Evolutionary conservation across 1,140 invertebrate species (phyloP), one percentile per base, ranked within the genome.

Genomic region (Laupala kohalensis): DNA sequence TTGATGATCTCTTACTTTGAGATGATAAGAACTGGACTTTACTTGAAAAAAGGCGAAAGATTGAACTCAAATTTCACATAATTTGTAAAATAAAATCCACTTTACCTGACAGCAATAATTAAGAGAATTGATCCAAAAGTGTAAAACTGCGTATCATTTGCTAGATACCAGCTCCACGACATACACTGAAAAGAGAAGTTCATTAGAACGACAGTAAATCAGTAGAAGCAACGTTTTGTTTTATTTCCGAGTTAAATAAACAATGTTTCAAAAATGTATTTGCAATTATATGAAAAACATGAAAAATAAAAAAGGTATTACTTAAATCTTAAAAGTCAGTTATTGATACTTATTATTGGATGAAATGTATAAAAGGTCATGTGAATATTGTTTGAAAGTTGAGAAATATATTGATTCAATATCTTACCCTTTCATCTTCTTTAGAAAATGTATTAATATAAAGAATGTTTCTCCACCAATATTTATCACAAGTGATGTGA

Each of bases 381-480:
- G 19, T 53, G 37, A 53, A 53, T 53, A 13, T 1, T 53, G 19
- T 53, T 53, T 53, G 9, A 2, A 4, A 13, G 19, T n/a, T 4
- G 19, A 53, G 37, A 0, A 13, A 53, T 53, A 13, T 53, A 53
- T 53, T 13, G 19, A 13, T 53, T 53, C 9, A 9, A 53, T 19
- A 53, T 72, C 74, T 63, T 80, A 83, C 82, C 81, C 86, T 81
- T 28, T 84, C 80, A 0, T 81, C 76, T 73, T 80, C 80, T 23
- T 78, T 75, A 71, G 81, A 88, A 0, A 88, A 76, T 78, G 86
- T 88, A 76, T 87, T 86, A 66, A 88, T 86, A 74, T 86, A 88
- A 19, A 88, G 77, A 4, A 88, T 30, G 77, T 88, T 88, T 72
- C 86, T 80, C 87, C 86, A 88, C 86, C 87, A 88, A 75, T 87